Base-by-base conservation (phyloP, 2,797 vertebrate genomes). In the Astyanax mexicanus region DNA sequence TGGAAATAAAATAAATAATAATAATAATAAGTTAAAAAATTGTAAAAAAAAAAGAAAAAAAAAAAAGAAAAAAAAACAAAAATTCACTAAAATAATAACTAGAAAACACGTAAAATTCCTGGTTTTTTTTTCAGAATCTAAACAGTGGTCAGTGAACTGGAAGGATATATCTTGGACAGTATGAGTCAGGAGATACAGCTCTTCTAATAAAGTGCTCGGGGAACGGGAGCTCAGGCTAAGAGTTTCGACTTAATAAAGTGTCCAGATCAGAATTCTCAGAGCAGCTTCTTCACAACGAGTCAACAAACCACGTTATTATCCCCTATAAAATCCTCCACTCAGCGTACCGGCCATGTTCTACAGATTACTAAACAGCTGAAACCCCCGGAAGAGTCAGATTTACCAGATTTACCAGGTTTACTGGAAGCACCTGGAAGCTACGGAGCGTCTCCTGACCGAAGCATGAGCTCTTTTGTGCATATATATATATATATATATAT, bases 391-490 rank as follows among this genome's bases (percentile, higher is more conserved):
- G 29, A 29, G 57, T 62, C n/a, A 25, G 69, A 69, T 35, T 37
- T 57, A 5, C 37, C 13, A 38, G 55, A n/a, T n/a, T n/a, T n/a
- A n/a, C n/a, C n/a, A 25, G 69, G 69, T 35, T 37, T 57, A 5
- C 37, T 13, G 38, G 55, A 23, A 52, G 42, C 45, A 37, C 51
- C 10, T 3, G 21, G 7, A 58, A 40, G 40, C 42, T 38, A 0
- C 0, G 29, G 7, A 5, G 32, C 0, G 17, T 61, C 67, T 70
- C 60, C 12, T 57, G 72, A 70, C 12, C 49, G 21, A 19, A 10
- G 37, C 35, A n/a, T n/a, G n/a, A n/a, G n/a, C n/a, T 58, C 45
- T 69, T 69, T 51, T 40, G 66, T 66, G 55, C 67, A 42, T 66
- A 17, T n/a, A n/a, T n/a, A n/a, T n/a, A n/a, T n/a, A n/a, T n/a